phyloP scores from a whole-genome alignment of 1,140 invertebrate species.

The Megathymus violae region DNA sequence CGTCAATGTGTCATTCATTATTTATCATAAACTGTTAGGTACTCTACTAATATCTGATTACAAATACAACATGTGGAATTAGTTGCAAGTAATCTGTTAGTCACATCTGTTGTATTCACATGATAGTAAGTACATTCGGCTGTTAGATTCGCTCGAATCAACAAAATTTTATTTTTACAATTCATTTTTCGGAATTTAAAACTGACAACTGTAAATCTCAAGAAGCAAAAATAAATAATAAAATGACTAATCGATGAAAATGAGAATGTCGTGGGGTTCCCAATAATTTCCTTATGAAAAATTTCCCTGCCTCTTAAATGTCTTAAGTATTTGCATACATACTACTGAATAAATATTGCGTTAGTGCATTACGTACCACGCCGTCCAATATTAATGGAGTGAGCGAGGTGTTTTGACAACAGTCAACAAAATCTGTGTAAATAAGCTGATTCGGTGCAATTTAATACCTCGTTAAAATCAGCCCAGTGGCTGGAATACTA shows the following conservation, averaged over 20 bases:
- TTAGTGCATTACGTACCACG: neutral
- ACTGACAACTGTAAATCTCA: too few species aligned
- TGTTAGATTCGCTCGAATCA: too few species aligned
- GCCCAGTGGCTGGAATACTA: constrained; percentile 41
- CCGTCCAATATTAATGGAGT: neutral
- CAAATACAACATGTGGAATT: too few species aligned
- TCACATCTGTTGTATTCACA: too few species aligned
- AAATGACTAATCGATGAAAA: neutral
- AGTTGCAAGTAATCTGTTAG: too few species aligned
- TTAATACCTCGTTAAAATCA: constrained; percentile 36
- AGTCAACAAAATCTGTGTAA: constrained; percentile 29
- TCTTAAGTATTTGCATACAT: neutral
- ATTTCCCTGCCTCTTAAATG: neutral
- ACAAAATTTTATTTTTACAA: too few species aligned
- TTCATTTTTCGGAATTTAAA: too few species aligned
- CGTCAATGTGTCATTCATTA: too few species aligned
- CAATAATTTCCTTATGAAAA: neutral
- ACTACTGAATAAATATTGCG: neutral
- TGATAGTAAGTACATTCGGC: too few species aligned
- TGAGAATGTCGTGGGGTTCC: neutral
- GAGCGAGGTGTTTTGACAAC: constrained; percentile 4
- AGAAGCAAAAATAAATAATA: neutral
- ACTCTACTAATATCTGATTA: too few species aligned
- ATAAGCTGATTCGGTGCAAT: constrained; percentile 24
- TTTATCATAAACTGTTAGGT: too few species aligned